Evolutionary conservation across 2,797 vertebrate species (phyloP).

Genomic region (Chelmon rostratus): DNA sequence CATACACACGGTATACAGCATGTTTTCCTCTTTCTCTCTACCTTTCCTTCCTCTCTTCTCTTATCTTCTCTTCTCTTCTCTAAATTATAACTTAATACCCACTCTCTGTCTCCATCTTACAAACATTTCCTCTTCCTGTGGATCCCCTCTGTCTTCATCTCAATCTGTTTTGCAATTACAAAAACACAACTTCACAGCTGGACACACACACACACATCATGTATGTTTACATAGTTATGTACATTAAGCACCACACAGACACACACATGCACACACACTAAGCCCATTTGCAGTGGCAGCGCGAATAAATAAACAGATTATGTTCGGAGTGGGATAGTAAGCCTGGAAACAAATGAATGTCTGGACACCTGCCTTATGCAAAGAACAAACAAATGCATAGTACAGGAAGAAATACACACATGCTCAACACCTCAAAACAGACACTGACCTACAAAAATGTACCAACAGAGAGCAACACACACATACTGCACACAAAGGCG

Average conservation of each 20-base stretch:
- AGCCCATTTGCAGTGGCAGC: slow-evolving; percentile 20
- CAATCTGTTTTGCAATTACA: slow-evolving; percentile 37
- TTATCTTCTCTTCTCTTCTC: background rate
- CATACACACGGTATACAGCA: slow-evolving; percentile 1
- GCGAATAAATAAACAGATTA: slow-evolving; percentile 52
- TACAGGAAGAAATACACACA: slow-evolving; percentile 12
- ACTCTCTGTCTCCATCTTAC: background rate
- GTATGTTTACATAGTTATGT: background rate
- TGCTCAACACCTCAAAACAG: background rate
- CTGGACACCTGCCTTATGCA: slow-evolving; percentile 44
- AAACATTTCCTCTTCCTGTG: background rate
- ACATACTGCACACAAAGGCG: background rate
- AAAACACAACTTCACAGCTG: slow-evolving; percentile 14
- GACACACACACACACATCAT: slow-evolving; percentile 4
- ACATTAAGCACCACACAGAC: background rate
- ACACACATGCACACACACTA: background rate
- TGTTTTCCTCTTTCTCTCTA: background rate
- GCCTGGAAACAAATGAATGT: slow-evolving; percentile 42
- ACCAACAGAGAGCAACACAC: background rate
- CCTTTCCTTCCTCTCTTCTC: no score
- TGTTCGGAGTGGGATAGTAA: slow-evolving; percentile 41
- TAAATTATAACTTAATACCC: background rate
- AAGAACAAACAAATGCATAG: slow-evolving; percentile 20
- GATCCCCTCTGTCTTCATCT: background rate
- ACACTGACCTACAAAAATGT: slow-evolving; percentile 22